Percentiles rank a stretch among this genome's conserved stretches.
Evolutionary conservation across 1,140 invertebrate species (phyloP).

Genomic region (Ceratosolen fusciceps): DNA sequence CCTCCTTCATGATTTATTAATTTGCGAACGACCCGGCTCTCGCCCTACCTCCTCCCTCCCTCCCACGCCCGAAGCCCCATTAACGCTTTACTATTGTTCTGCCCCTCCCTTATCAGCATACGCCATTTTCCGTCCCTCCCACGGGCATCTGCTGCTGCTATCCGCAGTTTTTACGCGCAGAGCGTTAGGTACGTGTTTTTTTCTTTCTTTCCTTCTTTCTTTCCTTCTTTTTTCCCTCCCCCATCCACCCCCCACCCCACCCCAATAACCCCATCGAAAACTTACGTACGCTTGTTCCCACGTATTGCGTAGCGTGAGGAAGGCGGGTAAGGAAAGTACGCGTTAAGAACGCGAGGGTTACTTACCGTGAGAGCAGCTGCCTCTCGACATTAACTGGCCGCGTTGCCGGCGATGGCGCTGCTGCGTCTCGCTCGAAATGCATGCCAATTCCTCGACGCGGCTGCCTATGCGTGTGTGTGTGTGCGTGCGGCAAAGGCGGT

Average conservation of each 20-base stretch:
- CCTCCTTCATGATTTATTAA: conserved; percentile 27
- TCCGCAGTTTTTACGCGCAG: too few species aligned
- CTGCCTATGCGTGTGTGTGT: too few species aligned
- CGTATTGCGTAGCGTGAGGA: not conserved
- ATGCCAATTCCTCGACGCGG: not conserved
- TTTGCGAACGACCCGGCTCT: not conserved
- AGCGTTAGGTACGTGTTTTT: too few species aligned
- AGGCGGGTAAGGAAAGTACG: not conserved
- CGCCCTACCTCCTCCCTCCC: too few species aligned
- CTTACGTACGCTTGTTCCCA: too few species aligned
- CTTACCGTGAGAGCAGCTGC: conserved; percentile 34
- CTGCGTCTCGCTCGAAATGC: not conserved
- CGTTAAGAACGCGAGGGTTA: too few species aligned
- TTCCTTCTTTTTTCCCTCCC: not conserved
- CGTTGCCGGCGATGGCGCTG: conserved; percentile 35
- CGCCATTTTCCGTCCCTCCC: too few species aligned
- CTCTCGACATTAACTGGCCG: not conserved
- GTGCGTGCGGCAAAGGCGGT: not conserved
- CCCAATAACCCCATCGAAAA: not conserved
- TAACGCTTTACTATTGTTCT: conserved; percentile 1
- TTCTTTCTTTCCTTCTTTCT: not conserved
- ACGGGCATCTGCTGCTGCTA: too few species aligned
- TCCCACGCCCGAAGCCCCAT: not conserved
- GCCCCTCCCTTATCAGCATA: too few species aligned
- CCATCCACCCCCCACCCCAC: too few species aligned